These are phyloP conservation scores for Gryllus bimaculatus DNA, from an alignment of 1,140 invertebrate species.

Conservation along the genomic window DNA sequence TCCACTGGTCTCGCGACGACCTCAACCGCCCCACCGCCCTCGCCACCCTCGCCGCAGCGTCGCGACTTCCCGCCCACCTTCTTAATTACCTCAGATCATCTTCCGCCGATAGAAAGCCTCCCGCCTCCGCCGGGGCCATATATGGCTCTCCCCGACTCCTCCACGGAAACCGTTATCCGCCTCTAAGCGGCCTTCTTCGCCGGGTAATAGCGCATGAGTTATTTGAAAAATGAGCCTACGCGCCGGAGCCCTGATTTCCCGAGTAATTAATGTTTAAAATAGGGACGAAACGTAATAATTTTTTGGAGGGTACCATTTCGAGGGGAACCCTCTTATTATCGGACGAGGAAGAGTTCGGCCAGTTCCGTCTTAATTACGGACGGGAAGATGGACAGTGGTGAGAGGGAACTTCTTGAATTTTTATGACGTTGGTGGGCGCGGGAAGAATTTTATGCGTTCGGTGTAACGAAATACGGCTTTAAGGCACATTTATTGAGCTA, in stretches of 20 bases:
- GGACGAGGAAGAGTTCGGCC: background rate
- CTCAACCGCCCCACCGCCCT: background rate
- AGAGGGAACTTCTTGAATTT: background rate
- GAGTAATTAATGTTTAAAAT: conserved; percentile 2
- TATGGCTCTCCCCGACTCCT: background rate
- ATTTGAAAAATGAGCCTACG: background rate
- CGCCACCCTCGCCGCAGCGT: background rate
- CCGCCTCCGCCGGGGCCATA: background rate
- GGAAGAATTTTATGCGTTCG: too few species aligned
- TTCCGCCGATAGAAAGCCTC: background rate
- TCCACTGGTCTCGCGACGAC: background rate
- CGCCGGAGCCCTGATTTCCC: background rate
- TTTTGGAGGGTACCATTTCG: background rate
- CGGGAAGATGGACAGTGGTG: background rate
- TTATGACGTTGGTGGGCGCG: background rate
- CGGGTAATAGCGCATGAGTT: background rate
- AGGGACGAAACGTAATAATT: background rate
- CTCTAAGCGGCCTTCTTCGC: background rate
- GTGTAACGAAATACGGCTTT: too few species aligned
- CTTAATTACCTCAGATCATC: background rate
- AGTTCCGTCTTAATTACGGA: background rate
- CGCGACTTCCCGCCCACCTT: background rate
- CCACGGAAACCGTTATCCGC: background rate
- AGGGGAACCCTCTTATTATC: background rate
- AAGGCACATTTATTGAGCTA: too few species aligned